Conservation (phyloP, 1,140 invertebrate species). For the Helicoverpa armigera region DNA sequence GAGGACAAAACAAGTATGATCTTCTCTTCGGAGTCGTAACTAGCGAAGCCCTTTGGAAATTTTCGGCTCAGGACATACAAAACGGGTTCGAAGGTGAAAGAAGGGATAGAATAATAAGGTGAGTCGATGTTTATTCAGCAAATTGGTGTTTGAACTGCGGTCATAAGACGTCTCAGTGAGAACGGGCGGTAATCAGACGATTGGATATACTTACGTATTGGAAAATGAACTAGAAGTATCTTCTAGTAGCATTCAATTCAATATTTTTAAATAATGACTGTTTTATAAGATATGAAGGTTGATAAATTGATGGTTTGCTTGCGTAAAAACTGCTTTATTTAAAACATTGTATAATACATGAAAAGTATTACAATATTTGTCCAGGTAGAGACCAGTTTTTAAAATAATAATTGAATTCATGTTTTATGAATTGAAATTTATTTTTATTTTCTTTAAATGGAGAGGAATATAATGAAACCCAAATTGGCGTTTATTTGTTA, state of each 20-base stretch:
- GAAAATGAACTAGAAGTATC: conserved; percentile 30
- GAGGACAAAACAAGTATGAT: conserved; percentile 90
- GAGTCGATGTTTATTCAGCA: conserved; percentile 68
- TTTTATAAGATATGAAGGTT: no score
- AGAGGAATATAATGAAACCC: no score
- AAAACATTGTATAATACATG: not conserved
- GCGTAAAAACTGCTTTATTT: not conserved
- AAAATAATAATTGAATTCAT: not conserved
- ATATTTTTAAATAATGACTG: not conserved
- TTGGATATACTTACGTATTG: conserved; percentile 18
- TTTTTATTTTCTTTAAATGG: no score
- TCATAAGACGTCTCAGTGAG: conserved; percentile 50
- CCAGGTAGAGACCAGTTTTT: not conserved
- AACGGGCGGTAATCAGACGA: conserved; percentile 54
- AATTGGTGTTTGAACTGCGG: conserved; percentile 62
- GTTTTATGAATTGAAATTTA: not conserved
- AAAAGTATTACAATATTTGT: not conserved
- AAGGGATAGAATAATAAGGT: conserved; percentile 94
- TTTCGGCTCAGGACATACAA: conserved; percentile 93
- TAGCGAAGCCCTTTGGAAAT: conserved; percentile 94
- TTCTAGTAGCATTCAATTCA: conserved; percentile 20
- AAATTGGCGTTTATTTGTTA: no score
- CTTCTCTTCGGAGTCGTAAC: conserved; percentile 94
- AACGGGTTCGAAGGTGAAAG: conserved; percentile 96
- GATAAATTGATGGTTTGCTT: not conserved